phyloP scores from a whole-genome alignment of 2,888 invertebrate genomes.

The Ennomos fuscantarius region DNA sequence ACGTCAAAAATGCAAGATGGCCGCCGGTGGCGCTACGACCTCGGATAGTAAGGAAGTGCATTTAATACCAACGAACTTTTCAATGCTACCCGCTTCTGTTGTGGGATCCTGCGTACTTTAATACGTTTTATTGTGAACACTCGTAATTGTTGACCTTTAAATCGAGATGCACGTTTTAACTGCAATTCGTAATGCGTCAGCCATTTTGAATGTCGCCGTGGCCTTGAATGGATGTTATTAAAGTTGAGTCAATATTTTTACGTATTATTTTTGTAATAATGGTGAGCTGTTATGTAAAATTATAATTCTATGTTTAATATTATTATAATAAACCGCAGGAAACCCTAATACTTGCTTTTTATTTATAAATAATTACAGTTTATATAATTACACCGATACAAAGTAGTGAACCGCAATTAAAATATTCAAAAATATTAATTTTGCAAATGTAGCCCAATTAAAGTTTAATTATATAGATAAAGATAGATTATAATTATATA shows the following conservation, averaged over 20 bases:
- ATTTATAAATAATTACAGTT: too few relatives aligned
- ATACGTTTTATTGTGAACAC: constrained; percentile 40
- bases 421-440: too few relatives aligned
- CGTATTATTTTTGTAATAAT: constrained; percentile 17
- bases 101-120: constrained; percentile 30
- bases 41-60: constrained; percentile 79
- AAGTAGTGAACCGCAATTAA: too few relatives aligned
- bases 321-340: neutral
- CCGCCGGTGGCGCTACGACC: constrained; percentile 65
- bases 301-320: neutral
- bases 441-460: too few relatives aligned
- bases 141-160: constrained; percentile 62
- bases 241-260: constrained; percentile 28
- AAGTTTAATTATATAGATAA: too few relatives aligned
- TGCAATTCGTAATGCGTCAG: constrained; percentile 47
- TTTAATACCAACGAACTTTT: constrained; percentile 82
- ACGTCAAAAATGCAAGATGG: constrained; percentile 81
- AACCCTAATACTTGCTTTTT: too few relatives aligned
- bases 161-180: constrained; percentile 54
- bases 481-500: too few relatives aligned
- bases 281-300: constrained; percentile 6
- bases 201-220: constrained; percentile 55
- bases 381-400: too few relatives aligned
- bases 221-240: constrained; percentile 53
- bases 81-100: constrained; percentile 75